Evolutionary conservation across 2,113 vertebrate species (phyloP), one percentile per base, ranked within the genome.

Genomic region (Pseudorectes ferrugineus): DNA sequence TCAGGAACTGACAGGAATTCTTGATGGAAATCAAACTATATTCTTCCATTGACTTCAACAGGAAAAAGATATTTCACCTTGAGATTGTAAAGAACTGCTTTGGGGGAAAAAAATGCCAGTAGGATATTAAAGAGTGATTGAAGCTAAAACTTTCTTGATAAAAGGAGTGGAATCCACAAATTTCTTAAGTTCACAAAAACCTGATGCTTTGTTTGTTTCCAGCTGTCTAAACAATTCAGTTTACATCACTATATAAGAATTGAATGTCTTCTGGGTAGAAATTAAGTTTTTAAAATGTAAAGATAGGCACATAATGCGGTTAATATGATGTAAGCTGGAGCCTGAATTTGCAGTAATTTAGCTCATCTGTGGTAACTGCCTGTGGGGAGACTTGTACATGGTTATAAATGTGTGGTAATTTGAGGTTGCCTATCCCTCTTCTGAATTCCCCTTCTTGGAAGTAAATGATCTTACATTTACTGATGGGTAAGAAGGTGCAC

Each of bases 381-480:
- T 93, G 85, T 97, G 93, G 96, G 93, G 74, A 97, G 93, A 76
- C 62, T 95, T 94, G 85, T 88, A 76, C 85, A 94, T 94, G 96
- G 85, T 94, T 94, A 90, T 96, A 96, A 93, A 79, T 49, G 78
- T 85, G 93, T 95, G 82, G 93, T 94, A 97, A 97, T 97, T 96
- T 97, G 96, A 97, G 96, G 96, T 96, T 97, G 96, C 96, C 96
- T 93, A 97, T 94, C 95, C 96, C 96, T 88, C 62, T 83, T 94
- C 90, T 97, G 95, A 97, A 97, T 96, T 97, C 96, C 95, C 96
- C 96, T 90, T 94, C 67, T 92, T 95, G 90, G 62, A 94, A 94
- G 62, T 85, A 97, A 95, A 96, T 76, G 90, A 95, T 97, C 92
- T 96, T 97, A 54, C 62, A 85, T 79, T 92, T 92, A 93, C 78